phyloP scores from a whole-genome alignment of 2,888 invertebrate species.

The Entomobrya proxima region DNA sequence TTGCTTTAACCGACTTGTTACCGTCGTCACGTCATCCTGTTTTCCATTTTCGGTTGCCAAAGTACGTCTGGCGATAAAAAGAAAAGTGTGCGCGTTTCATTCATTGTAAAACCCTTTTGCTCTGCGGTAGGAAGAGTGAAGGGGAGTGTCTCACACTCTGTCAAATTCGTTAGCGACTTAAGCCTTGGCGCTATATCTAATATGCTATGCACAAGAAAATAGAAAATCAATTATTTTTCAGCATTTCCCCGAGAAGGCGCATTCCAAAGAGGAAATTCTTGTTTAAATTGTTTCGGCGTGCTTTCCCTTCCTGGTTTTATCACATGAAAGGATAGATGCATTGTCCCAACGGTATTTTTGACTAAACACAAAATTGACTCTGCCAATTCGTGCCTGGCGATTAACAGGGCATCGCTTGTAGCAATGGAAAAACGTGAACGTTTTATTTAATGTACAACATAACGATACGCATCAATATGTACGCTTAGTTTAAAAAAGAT shows the following conservation, averaged over 20 bases:
- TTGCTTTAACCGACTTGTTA: background rate
- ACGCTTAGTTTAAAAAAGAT: too few relatives aligned
- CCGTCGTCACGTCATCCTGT: background rate
- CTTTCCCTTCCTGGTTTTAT: too few relatives aligned
- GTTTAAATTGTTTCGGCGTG: background rate
- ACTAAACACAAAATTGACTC: too few relatives aligned
- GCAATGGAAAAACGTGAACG: too few relatives aligned
- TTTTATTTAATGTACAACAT: too few relatives aligned
- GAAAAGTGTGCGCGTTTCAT: background rate
- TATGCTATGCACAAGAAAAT: background rate
- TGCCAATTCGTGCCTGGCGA: too few relatives aligned
- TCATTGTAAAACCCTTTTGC: background rate
- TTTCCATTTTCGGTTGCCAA: constrained; percentile 21
- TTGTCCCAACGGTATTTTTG: too few relatives aligned
- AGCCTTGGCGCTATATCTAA: background rate
- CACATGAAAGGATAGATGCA: too few relatives aligned
- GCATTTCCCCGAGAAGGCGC: background rate
- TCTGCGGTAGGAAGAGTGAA: background rate
- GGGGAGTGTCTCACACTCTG: background rate
- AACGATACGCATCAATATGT: too few relatives aligned
- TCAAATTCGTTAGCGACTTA: background rate
- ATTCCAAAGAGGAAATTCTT: background rate
- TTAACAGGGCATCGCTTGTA: too few relatives aligned
- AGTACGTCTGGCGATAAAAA: background rate
- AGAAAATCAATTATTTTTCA: constrained; percentile 9